phyloP scores from a whole-genome alignment of 2,888 invertebrate genomes.

The Pelosia muscerda region DNA sequence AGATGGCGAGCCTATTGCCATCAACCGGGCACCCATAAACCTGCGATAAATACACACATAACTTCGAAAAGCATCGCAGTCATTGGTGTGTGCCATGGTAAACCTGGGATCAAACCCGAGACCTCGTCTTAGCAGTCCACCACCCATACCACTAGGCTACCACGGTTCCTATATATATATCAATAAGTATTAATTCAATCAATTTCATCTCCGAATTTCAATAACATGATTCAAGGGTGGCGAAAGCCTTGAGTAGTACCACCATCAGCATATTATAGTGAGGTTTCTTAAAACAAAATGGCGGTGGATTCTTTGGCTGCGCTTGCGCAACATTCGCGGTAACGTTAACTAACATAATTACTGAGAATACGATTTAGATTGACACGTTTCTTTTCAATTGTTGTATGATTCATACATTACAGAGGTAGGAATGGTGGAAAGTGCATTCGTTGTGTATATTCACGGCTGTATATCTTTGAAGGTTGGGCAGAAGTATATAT shows the following conservation, averaged over 20 bases:
- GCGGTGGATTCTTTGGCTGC: slow-evolving; percentile 44
- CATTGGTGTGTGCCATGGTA: no score
- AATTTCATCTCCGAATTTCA: slow-evolving; percentile 9
- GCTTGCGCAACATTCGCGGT: slow-evolving; percentile 53
- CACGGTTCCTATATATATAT: no score
- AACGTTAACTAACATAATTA: slow-evolving; percentile 54
- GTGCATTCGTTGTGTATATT: background rate
- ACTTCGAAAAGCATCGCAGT: no score
- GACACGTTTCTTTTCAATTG: slow-evolving; percentile 50
- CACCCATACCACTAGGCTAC: no score
- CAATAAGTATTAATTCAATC: background rate
- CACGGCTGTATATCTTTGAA: background rate
- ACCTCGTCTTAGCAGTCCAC: no score
- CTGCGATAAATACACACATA: no score
- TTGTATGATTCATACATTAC: slow-evolving; percentile 30
- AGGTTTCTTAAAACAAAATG: slow-evolving; percentile 50
- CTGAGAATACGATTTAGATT: slow-evolving; percentile 44
- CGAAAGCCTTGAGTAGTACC: slow-evolving; percentile 20
- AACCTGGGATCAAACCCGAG: no score
- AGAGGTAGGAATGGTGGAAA: background rate
- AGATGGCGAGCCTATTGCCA: no score
- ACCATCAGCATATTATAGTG: slow-evolving; percentile 23
- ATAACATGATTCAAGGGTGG: slow-evolving; percentile 15
- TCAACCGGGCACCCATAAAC: no score
- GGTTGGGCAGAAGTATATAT: background rate